A percentile compares a stretch with the other conserved stretches of the same genome.
These are phyloP conservation scores for Stegophylla sp. DNA, from an alignment of 2,888 invertebrate species.

Conservation along the genomic window DNA sequence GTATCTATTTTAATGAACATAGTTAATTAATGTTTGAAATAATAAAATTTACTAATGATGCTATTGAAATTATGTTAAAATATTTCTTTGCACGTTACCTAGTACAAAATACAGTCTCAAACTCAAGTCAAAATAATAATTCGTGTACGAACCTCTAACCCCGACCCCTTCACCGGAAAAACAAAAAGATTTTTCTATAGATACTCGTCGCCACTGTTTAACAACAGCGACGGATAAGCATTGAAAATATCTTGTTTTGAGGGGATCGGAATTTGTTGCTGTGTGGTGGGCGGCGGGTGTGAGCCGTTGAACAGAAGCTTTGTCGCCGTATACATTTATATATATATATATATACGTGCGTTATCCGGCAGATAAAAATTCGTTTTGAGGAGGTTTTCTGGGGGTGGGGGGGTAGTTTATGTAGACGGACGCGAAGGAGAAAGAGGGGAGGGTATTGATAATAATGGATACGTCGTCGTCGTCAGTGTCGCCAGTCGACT, in stretches of 20 bases:
- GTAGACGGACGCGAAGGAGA: too few relatives aligned
- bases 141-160: too few relatives aligned
- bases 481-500: constrained; percentile 44
- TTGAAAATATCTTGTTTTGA: too few relatives aligned
- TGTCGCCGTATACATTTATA: not conserved
- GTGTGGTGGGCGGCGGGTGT: not conserved
- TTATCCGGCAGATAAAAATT: constrained; percentile 45
- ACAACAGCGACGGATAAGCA: not conserved
- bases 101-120: too few relatives aligned
- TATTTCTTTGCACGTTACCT: too few relatives aligned
- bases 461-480: constrained; percentile 47
- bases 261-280: too few relatives aligned
- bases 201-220: not conserved
- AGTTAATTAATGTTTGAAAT: too few relatives aligned
- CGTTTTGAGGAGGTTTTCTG: constrained; percentile 7
- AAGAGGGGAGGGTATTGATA: constrained; percentile 14
- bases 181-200: not conserved
- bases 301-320: not conserved
- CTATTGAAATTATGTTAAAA: too few relatives aligned
- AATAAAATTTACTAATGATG: too few relatives aligned
- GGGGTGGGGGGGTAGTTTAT: not conserved
- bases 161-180: not conserved
- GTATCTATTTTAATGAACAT: too few relatives aligned
- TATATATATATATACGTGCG: not conserved
- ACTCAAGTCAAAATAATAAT: too few relatives aligned